These are phyloP conservation scores for Tupaia tana DNA, from an alignment of 2,113 vertebrate species.

Conservation along the genomic window DNA sequence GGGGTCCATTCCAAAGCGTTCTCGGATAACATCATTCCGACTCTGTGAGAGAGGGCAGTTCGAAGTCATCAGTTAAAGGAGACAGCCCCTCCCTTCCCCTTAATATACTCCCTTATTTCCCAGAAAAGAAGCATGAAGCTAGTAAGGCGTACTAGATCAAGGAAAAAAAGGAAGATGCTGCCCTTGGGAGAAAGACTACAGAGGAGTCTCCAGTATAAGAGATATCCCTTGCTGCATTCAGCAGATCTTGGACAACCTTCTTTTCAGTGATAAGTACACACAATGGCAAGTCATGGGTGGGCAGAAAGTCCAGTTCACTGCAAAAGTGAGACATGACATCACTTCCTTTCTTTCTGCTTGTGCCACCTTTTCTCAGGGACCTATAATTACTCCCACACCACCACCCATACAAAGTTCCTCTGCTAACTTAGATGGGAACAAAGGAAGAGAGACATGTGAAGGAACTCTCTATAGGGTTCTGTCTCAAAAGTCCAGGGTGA, in stretches of 20 bases:
- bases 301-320: conserved; percentile 6
- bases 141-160: not conserved
- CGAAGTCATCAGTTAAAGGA: conserved; percentile 56
- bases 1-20: conserved; percentile 95
- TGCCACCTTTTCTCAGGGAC: not conserved
- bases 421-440: conserved; percentile 20
- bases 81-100: not conserved
- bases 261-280: not conserved
- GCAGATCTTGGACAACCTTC: not conserved
- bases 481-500: conserved; percentile 33
- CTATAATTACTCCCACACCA: not conserved
- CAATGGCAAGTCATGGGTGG: not conserved
- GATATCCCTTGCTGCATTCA: not conserved
- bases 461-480: not conserved
- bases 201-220: not conserved
- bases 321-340: not conserved
- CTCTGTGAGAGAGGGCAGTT: conserved; percentile 87
- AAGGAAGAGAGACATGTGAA: conserved; percentile 35
- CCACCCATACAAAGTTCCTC: not conserved
- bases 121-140: conserved; percentile 6
- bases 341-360: not conserved
- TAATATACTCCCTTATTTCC: not conserved
- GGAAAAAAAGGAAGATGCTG: not conserved
- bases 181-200: not conserved
- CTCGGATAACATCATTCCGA: conserved; percentile 98